Base-by-base conservation (phyloP, 1,140 invertebrate genomes). In the Drosophila rufa region DNA sequence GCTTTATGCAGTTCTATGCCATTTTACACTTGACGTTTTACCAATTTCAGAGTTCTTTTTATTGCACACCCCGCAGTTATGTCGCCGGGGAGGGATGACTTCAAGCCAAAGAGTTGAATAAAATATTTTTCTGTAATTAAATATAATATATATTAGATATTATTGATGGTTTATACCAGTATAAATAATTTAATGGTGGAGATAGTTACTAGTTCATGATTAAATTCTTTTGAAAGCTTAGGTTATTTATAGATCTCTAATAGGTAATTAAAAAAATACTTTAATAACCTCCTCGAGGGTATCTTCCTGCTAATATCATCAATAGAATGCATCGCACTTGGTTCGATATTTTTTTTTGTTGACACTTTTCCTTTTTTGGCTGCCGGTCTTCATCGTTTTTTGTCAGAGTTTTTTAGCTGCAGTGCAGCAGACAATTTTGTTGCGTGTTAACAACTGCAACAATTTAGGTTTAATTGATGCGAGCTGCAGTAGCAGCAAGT, bases 391-490 rank as follows among this genome's bases (percentile, higher is more conserved):
- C 42, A 43, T 62, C 55, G 22, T 73, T 71, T 73, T 73, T 73
- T 70, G 27, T 1, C 36, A 17, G 53, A 57, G 67, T 66, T 81
- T 76, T 81, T 84, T 90, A 80, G 79, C 74, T 90, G 85, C 85
- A 90, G 56, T 87, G 83, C 84, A 80, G 84, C 81, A 82, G 85
- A 90, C 85, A 90, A 90, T 90, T 90, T 90, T 90, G 85, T 90
- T 90, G 85, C 85, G 81, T 90, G 85, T 90, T 90, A 90, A 90
- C 85, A 90, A 89, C 85, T 90, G 85, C 85, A 90, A 90, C 85
- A 90, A 90, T 89, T 89, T 89, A 90, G 85, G 85, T 89, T 89
- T 89, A 90, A 90, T 90, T 90, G 85, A 90, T 90, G 85, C 81
- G 69, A 79, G 76, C 70, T 83, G 83, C 83, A 75, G 66, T 75